A percentile compares a stretch with the other conserved stretches of the same genome.
Evolutionary conservation across 2,113 vertebrate species (phyloP).

Genomic region (Cebus imitator): DNA sequence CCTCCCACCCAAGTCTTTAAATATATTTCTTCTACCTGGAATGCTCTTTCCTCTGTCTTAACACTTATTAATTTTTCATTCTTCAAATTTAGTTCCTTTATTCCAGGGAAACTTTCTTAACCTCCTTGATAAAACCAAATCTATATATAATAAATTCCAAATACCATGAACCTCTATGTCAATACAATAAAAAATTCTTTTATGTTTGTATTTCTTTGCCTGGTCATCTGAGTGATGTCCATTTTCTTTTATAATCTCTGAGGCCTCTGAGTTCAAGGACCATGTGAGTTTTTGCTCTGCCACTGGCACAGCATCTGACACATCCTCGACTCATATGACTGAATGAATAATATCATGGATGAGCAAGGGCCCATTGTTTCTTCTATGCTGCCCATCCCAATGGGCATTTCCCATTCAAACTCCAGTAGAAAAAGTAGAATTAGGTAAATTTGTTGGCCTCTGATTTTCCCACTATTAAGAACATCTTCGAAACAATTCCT

Average conservation of each 20-base stretch:
- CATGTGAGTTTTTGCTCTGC: not conserved
- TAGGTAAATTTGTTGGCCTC: not conserved
- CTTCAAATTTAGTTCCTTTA: not conserved
- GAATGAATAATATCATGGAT: not conserved
- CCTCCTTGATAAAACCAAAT: not conserved
- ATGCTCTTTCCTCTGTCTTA: not conserved
- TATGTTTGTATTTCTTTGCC: not conserved
- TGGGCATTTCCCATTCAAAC: not conserved
- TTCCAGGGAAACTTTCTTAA: not conserved
- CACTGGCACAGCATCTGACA: not conserved
- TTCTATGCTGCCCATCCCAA: accelerated
- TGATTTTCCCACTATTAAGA: not conserved
- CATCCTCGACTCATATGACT: not conserved
- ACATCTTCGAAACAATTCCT: not conserved
- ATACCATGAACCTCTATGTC: not conserved
- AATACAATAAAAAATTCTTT: not conserved
- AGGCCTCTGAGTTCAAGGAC: not conserved
- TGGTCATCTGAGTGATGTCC: not conserved
- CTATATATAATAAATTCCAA: not conserved
- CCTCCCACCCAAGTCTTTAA: not conserved
- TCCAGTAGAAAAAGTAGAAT: not conserved
- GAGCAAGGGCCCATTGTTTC: not conserved
- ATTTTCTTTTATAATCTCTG: not conserved
- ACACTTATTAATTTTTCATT: not conserved
- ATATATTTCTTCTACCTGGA: not conserved